Evolutionary conservation across 2,888 invertebrate genomes (phyloP).

Genomic region (Diloba caeruleocephala): DNA sequence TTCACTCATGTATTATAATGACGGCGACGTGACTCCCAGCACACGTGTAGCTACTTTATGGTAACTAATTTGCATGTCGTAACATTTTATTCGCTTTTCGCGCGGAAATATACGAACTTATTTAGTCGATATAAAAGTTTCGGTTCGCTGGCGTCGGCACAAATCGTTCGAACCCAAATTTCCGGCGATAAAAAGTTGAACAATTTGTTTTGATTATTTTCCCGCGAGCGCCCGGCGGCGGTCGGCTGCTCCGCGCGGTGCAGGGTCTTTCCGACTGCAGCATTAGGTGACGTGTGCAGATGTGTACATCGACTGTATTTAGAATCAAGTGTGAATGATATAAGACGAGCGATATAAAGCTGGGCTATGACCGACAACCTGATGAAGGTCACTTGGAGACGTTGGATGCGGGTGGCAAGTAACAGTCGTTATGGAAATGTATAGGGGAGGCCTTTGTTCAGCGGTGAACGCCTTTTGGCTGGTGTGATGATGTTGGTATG

Average conservation of each 20-base stretch:
- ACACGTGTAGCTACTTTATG: not conserved
- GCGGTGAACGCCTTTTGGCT: too few relatives aligned
- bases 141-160: slow-evolving; percentile 24
- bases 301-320: not conserved
- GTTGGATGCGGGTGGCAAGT: too few relatives aligned
- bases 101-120: slow-evolving; percentile 44
- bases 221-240: slow-evolving; percentile 4
- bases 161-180: slow-evolving; percentile 38
- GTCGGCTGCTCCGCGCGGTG: not conserved
- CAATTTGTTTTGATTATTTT: slow-evolving; percentile 59
- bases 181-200: slow-evolving; percentile 53
- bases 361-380: too few relatives aligned
- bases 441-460: too few relatives aligned
- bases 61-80: slow-evolving; percentile 17
- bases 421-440: too few relatives aligned
- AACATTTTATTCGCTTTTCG: slow-evolving; percentile 37
- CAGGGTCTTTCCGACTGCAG: too few relatives aligned
- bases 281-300: not conserved
- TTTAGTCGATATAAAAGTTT: slow-evolving; percentile 49
- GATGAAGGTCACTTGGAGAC: too few relatives aligned
- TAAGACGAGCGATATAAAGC: too few relatives aligned
- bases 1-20: not conserved
- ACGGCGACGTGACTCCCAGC: not conserved
- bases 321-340: too few relatives aligned
- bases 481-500: too few relatives aligned